Base-by-base conservation (phyloP, 2,888 invertebrate species). In the Fragum sueziense region DNA sequence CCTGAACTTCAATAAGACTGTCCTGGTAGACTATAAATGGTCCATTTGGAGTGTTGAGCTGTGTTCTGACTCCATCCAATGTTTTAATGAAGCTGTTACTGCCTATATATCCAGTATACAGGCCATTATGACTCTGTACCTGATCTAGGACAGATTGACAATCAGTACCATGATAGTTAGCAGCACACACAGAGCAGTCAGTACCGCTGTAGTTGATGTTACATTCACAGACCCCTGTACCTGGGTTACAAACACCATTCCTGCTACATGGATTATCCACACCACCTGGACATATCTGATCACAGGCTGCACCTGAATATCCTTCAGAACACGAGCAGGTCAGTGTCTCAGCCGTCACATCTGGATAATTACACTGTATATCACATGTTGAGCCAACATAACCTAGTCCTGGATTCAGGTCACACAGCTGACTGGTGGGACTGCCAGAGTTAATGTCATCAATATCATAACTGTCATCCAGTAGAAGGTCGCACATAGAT, bases 31-130 rank as follows among this genome's bases (percentile, higher is more conserved):
- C 31, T n/a, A 25, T 33, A 51, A 70, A 71, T 51, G 79, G 74
- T 51, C 54, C 33, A 34, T 76, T 74, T 14, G 70, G 34, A 61
- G 61, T 78, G 61, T 80, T 76, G 52, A 88, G 78, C 31, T 79
- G 72, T 25, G 87, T 41, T 37, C 74, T 80, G 0, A 87, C 76
- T 14, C 89, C 88, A 85, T 89, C 90, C n/a, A 88, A 57, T 41
- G 85, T 82, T 33, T 80, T 80, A 11, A 87, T 61, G 62, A 83
- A 82, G 20, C 85, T 85, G 68, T 86, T 78, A n/a, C 86, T 81
- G 3, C 51, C 68, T 27, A 68, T 29, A 27, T 51, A 68, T 27
- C 51, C 51, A 1, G 33, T 74, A 14, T 72, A 41, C 14, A 59
- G 2, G 1, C 34, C 20, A 2, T 62, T 34, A 11, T 73, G 11